phyloP scores from a whole-genome alignment of 2,888 invertebrate genomes.

The Drosophila sordidula region DNA sequence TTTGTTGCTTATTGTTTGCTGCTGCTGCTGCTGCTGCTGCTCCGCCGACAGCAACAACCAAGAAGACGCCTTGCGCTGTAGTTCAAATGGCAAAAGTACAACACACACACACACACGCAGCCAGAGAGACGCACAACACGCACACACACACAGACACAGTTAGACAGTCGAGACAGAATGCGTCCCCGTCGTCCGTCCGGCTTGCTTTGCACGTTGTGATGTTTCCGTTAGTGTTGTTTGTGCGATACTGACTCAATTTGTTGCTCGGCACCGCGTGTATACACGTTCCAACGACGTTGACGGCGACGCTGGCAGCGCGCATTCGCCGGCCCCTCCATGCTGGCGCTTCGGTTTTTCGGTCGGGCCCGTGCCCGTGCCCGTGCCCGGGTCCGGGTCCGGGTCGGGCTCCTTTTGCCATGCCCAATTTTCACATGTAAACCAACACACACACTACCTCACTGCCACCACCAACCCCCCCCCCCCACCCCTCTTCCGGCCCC shows the following conservation, averaged over 20 bases:
- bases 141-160: constrained; percentile 9
- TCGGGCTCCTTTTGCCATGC: constrained; percentile 54
- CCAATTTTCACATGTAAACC: constrained; percentile 38
- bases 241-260: constrained; percentile 83
- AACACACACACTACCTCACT: neutral
- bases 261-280: constrained; percentile 77
- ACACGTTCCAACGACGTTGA: constrained; percentile 52
- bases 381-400: constrained; percentile 30
- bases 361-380: constrained; percentile 33
- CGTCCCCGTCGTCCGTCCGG: constrained; percentile 72
- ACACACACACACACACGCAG: constrained; percentile 11
- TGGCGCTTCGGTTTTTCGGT: constrained; percentile 36
- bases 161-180: constrained; percentile 43
- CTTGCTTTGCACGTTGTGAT: constrained; percentile 76
- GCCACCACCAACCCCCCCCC: neutral
- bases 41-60: constrained; percentile 32
- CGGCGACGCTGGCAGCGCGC: constrained; percentile 42
- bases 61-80: constrained; percentile 4
- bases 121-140: constrained; percentile 3
- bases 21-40: constrained; percentile 22
- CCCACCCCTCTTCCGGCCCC: neutral
- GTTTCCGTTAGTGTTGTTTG: constrained; percentile 83
- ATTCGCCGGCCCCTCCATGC: constrained; percentile 27
- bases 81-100: constrained; percentile 18
- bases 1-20: constrained; percentile 9